These are phyloP conservation scores for Sepiola atlantica DNA, from an alignment of 2,888 invertebrate species.

Conservation along the genomic window DNA sequence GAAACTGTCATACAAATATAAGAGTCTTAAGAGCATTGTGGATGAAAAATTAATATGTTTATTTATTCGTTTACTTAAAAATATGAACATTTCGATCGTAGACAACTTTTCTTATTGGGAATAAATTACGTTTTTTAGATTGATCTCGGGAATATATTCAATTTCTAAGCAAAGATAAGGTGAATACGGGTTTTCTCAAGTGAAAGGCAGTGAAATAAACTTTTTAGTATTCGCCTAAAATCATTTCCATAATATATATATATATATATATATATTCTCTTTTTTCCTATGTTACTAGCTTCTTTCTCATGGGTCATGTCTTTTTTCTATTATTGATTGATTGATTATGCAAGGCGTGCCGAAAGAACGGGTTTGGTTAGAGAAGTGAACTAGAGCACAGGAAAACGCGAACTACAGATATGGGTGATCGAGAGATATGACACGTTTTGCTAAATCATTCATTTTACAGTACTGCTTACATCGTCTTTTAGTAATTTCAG, in stretches of 20 bases:
- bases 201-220: too few species aligned
- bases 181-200: too few species aligned
- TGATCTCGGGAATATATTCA: too few species aligned
- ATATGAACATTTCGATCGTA: too few species aligned
- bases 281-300: neutral
- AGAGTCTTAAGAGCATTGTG: too few species aligned
- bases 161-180: too few species aligned
- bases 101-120: too few species aligned
- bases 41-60: too few species aligned
- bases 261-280: neutral
- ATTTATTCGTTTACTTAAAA: too few species aligned
- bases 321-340: neutral
- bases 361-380: neutral
- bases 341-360: neutral
- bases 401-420: neutral
- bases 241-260: neutral
- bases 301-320: neutral
- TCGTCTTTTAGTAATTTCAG: neutral
- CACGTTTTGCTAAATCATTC: neutral
- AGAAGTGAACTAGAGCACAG: neutral
- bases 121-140: too few species aligned
- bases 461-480: neutral
- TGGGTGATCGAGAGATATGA: neutral
- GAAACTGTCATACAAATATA: too few species aligned
- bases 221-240: too few species aligned